Percentiles rank a stretch among this genome's conserved stretches.
These are phyloP conservation scores for Lasioglossum marginatum DNA, from an alignment of 2,888 invertebrate genomes.

Conservation along the genomic window DNA sequence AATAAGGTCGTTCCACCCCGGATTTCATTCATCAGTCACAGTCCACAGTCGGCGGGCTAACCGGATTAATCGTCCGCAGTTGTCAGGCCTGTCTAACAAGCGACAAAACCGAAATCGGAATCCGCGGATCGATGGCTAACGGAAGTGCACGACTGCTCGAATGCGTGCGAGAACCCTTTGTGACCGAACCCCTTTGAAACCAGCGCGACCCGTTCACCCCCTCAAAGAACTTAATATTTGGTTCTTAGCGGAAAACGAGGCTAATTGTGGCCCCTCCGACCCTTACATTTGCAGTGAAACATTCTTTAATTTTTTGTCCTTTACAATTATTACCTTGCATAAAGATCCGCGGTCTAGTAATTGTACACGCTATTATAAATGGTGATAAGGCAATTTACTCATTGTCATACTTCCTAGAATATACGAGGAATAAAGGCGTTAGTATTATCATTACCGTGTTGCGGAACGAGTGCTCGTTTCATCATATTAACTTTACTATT, in stretches of 20 bases:
- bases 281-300: not conserved
- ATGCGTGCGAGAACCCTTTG: conserved; percentile 14
- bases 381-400: not conserved
- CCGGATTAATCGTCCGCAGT: conserved; percentile 64
- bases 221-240: not conserved
- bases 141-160: not conserved
- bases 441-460: not conserved
- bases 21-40: conserved; percentile 80
- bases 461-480: not conserved
- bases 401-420: not conserved
- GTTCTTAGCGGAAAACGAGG: not conserved
- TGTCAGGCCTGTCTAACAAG: conserved; percentile 38
- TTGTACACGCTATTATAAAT: not conserved
- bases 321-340: not conserved
- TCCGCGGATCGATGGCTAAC: conserved; percentile 29
- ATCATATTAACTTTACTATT: not conserved
- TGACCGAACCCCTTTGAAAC: not conserved
- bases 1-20: conserved; percentile 78
- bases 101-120: conserved; percentile 43
- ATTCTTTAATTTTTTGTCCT: not conserved
- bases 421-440: not conserved
- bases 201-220: not conserved
- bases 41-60: conserved; percentile 63
- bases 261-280: not conserved
- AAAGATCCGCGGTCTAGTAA: not conserved